Evolutionary conservation across 1,140 invertebrate species (phyloP).

Genomic region (Goniozus legneri): DNA sequence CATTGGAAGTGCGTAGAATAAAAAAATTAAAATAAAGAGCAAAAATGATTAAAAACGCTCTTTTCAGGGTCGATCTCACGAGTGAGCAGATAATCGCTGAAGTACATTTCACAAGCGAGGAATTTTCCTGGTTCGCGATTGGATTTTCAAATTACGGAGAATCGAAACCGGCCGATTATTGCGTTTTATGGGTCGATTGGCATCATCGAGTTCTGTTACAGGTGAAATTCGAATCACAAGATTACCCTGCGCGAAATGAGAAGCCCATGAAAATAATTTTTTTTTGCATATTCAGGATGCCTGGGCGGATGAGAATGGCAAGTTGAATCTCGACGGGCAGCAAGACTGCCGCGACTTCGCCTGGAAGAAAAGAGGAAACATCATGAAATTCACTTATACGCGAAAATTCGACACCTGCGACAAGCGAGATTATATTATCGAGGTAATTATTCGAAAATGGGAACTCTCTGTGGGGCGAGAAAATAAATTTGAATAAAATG

Average conservation of each 20-base stretch:
- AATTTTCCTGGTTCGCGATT: conserved; percentile 72
- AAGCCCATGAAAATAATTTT: conserved; percentile 8
- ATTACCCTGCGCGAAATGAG: neutral
- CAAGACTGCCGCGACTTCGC: conserved; percentile 79
- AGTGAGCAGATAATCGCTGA: conserved; percentile 50
- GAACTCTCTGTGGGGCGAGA: too few relatives aligned
- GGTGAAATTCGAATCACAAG: conserved; percentile 48
- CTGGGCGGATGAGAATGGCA: conserved; percentile 67
- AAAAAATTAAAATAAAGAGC: conserved; percentile 1
- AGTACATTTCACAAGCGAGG: conserved; percentile 51
- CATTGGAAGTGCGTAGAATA: conserved; percentile 43
- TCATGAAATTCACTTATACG: conserved; percentile 70
- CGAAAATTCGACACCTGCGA: conserved; percentile 92
- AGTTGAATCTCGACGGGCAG: conserved; percentile 65
- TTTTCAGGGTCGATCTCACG: conserved; percentile 47
- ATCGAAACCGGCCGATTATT: conserved; percentile 75
- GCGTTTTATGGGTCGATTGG: conserved; percentile 75
- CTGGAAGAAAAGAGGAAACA: conserved; percentile 56
- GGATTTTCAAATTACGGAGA: conserved; percentile 91
- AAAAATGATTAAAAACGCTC: conserved; percentile 4
- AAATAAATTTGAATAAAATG: conserved; percentile 1
- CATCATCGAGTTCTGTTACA: conserved; percentile 63
- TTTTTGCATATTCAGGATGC: conserved; percentile 62
- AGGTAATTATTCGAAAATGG: too few relatives aligned
- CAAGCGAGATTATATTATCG: conserved; percentile 80